Percentiles rank a stretch among this genome's conserved stretches.
phyloP scores from a whole-genome alignment of 1,140 invertebrate genomes.

The Caenorhabditis elegans region DNA sequence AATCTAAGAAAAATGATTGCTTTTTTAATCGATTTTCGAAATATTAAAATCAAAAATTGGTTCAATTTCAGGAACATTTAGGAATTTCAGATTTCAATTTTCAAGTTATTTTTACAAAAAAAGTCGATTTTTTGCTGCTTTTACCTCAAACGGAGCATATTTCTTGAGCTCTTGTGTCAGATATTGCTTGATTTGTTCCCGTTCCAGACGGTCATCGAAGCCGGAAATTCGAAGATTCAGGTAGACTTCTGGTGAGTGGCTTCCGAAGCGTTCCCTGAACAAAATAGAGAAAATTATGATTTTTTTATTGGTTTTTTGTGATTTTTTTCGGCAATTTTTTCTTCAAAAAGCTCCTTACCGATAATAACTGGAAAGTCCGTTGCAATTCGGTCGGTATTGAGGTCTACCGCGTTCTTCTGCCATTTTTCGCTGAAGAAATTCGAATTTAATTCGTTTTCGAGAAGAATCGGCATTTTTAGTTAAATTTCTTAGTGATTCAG shows the following conservation, averaged over 20 bases:
- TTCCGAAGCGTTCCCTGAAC: conserved; percentile 50
- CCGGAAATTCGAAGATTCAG: conserved; percentile 49
- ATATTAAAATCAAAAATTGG: conserved; percentile 7
- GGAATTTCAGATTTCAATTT: too few relatives aligned
- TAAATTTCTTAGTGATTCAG: too few relatives aligned
- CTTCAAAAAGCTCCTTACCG: background rate
- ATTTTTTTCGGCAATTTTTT: background rate
- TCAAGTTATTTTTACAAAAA: too few relatives aligned
- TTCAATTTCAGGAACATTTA: too few relatives aligned
- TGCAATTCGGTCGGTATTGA: background rate
- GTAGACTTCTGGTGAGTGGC: conserved; percentile 50
- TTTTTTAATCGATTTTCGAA: too few relatives aligned
- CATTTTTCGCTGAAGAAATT: conserved; percentile 7
- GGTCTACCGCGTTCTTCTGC: background rate
- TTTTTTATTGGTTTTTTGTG: too few relatives aligned
- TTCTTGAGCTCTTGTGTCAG: conserved; percentile 39
- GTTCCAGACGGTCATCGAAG: conserved; percentile 42
- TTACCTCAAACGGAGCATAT: conserved; percentile 46
- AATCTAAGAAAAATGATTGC: too few relatives aligned
- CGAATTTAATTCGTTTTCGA: background rate
- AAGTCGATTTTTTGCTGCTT: background rate
- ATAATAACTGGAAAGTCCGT: background rate
- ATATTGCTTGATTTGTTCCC: conserved; percentile 43
- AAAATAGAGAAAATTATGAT: background rate
- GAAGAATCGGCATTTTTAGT: background rate